Conservation (phyloP, 2,113 vertebrate genomes). For the Leptobrachium leishanense region DNA sequence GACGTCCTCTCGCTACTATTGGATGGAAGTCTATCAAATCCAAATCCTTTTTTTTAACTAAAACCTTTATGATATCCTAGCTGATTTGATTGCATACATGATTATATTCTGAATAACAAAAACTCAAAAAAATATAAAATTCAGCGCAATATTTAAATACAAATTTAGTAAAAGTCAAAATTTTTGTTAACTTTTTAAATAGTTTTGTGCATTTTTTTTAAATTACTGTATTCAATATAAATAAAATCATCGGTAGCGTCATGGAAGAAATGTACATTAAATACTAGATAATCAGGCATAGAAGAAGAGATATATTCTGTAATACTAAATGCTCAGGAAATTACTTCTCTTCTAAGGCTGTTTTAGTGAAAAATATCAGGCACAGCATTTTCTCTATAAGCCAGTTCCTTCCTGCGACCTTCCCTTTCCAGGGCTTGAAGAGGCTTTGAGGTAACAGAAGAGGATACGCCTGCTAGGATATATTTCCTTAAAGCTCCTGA, state of each 20-base stretch:
- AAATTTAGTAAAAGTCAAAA: no score
- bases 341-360: background rate
- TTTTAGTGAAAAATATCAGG: conserved; percentile 19
- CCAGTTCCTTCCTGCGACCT: conserved; percentile 41
- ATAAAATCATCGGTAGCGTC: no score
- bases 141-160: no score
- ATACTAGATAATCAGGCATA: background rate
- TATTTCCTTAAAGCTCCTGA: conserved; percentile 46
- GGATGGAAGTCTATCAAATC: no score
- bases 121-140: no score
- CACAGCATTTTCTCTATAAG: conserved; percentile 15
- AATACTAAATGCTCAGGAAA: background rate
- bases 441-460: conserved; percentile 42
- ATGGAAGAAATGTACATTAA: background rate
- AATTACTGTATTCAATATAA: no score
- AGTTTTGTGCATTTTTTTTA: no score
- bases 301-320: background rate
- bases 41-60: background rate
- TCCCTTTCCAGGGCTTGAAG: conserved; percentile 39
- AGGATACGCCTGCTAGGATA: conserved; percentile 38
- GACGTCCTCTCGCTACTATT: no score
- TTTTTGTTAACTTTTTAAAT: no score
- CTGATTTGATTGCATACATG: no score
- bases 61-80: background rate
- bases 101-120: no score